Base-by-base conservation (phyloP, 37 sponge, comb jelly and placozoan species). In the Cliona cf. orientalis region DNA sequence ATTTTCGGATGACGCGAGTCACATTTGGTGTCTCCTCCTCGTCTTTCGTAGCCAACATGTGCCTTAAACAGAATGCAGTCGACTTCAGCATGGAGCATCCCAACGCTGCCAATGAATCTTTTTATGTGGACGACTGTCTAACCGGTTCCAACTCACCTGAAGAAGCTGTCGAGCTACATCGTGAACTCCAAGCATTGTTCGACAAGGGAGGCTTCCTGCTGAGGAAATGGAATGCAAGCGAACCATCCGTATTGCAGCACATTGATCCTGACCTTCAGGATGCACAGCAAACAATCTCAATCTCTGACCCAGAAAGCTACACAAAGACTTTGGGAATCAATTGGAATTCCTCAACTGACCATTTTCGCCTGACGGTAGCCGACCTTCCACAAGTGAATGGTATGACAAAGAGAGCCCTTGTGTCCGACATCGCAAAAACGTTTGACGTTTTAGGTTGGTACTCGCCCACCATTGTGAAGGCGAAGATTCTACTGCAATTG, bases 21-120 rank as follows among this genome's bases (percentile, higher is more conserved):
- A 70, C 71, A 25, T 80, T 80, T 33, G 81, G 81, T n/a, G 60
- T 80, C 5, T 70, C 71, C 29, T 58, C 81, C 21, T 80, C 81
- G 7, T 70, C 81, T 26, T 78, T 78, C 33, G 31, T 65, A 21
- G 79, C 66, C 11, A 78, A 78, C 67, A 78, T 78, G 66, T 78
- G 66, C 45, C 66, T 78, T 7, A 78, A 78, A 43, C 79, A 65
- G 26, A 78, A 78, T 64, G 81, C 70, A 25, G 36, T 58, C n/a
- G 65, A 64, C 9, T n/a, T 40, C n/a, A n/a, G n/a, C n/a, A n/a
- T n/a, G n/a, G n/a, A n/a, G n/a, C n/a, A n/a, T n/a, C n/a, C n/a
- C n/a, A n/a, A n/a, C n/a, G n/a, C n/a, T n/a, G n/a, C n/a, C n/a
- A n/a, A n/a, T n/a, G n/a, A n/a, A n/a, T n/a, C n/a, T n/a, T n/a